Evolutionary conservation across 2,113 vertebrate genomes (phyloP).

Genomic region (Halichoerus grypus): DNA sequence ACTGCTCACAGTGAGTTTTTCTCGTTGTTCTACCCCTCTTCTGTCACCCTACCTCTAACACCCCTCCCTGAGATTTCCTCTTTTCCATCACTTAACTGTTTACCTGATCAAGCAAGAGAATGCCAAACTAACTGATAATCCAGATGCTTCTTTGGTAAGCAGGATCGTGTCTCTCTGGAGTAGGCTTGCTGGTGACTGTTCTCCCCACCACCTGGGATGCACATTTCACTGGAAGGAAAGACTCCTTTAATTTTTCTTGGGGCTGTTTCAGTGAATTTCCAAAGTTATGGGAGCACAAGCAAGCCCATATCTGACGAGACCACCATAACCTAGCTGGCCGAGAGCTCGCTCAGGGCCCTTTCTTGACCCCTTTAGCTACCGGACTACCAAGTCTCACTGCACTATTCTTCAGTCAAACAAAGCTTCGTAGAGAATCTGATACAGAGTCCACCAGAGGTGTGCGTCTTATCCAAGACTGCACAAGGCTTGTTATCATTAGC

Average conservation of each 20-base stretch:
- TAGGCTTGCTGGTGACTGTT: neutral
- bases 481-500: neutral
- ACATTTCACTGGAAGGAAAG: neutral
- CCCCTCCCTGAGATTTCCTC: neutral
- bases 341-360: neutral
- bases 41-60: neutral
- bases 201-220: accelerated
- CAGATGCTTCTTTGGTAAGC: neutral
- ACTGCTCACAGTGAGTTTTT: neutral
- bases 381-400: too few species aligned
- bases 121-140: neutral
- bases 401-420: neutral
- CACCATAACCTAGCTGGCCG: accelerated
- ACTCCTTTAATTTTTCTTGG: neutral
- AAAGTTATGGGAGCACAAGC: neutral
- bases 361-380: neutral
- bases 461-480: neutral
- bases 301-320: neutral
- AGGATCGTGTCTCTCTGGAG: neutral
- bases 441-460: too few species aligned
- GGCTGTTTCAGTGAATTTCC: neutral
- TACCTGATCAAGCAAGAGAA: neutral
- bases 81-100: neutral
- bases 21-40: neutral
- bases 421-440: neutral